phyloP scores from a whole-genome alignment of 35 echinoderm and acorn worm species.

The Eucidaris tribuloides region DNA sequence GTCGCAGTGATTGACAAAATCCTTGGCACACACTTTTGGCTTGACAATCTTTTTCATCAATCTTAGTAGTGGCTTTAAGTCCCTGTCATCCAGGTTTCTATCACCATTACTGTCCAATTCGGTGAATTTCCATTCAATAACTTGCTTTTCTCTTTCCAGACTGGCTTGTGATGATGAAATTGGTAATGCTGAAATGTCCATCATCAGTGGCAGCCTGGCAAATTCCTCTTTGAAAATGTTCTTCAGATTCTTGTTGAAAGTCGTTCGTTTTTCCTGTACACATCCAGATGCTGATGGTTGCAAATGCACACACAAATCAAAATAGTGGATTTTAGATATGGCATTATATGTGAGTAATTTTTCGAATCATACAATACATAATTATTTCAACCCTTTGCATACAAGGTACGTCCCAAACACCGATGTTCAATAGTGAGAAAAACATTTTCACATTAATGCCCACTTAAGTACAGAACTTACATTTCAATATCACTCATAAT shows the following conservation, averaged over 20 bases:
- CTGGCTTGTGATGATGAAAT: not conserved
- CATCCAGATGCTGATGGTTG: slow-evolving; percentile 42
- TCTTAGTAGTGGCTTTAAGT: slow-evolving; percentile 45
- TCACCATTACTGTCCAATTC: slow-evolving; percentile 55
- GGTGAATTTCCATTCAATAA: slow-evolving; percentile 80
- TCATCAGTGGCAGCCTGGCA: slow-evolving; percentile 38
- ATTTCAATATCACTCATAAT: too few relatives aligned
- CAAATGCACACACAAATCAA: too few relatives aligned
- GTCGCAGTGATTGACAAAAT: slow-evolving; percentile 57
- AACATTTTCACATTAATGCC: too few relatives aligned
- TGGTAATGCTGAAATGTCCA: not conserved
- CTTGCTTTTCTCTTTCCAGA: slow-evolving; percentile 45
- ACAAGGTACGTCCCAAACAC: too few relatives aligned
- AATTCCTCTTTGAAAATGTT: slow-evolving; percentile 69
- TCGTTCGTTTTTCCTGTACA: slow-evolving; percentile 41
- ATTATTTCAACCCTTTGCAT: too few relatives aligned
- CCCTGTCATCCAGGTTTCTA: slow-evolving; percentile 44
- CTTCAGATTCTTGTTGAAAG: slow-evolving; percentile 71
- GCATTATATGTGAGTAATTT: too few relatives aligned
- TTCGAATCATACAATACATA: too few relatives aligned
- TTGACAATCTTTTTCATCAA: slow-evolving; percentile 74
- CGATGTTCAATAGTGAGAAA: too few relatives aligned
- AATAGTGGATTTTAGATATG: too few relatives aligned
- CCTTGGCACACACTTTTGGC: slow-evolving; percentile 68
- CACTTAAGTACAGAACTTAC: too few relatives aligned